These are phyloP conservation scores for Peromyscus melanophrys DNA, from an alignment of 2,797 vertebrate genomes.

Conservation along the genomic window DNA sequence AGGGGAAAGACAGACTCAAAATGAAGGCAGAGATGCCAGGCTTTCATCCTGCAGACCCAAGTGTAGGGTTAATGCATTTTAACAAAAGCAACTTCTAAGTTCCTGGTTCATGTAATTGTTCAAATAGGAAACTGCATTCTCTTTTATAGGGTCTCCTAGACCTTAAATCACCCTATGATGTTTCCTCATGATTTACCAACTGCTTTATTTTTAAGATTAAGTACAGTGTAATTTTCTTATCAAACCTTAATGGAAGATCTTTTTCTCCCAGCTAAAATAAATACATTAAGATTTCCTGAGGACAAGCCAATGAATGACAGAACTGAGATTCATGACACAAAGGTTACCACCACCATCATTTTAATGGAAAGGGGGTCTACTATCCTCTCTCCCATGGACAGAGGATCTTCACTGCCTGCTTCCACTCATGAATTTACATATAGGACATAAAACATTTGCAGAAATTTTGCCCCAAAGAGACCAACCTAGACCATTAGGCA, in stretches of 20 bases:
- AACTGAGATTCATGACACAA: neutral
- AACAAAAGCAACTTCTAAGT: neutral
- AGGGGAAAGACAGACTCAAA: neutral
- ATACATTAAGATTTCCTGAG: neutral
- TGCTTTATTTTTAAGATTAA: constrained; percentile 38
- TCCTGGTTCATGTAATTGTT: neutral
- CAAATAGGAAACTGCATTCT: neutral
- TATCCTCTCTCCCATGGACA: neutral
- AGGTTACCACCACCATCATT: neutral
- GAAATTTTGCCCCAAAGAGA: neutral
- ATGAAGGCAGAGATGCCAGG: neutral
- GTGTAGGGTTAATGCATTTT: neutral
- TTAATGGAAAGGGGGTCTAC: neutral
- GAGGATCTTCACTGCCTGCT: neutral
- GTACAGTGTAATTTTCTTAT: neutral
- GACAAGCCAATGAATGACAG: neutral
- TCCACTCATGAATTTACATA: neutral
- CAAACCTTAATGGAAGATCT: neutral
- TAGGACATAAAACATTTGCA: neutral
- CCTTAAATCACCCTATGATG: neutral
- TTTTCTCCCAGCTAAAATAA: neutral
- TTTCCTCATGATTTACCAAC: neutral
- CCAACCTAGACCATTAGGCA: neutral
- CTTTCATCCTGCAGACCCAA: neutral
- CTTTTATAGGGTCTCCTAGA: neutral